Evolutionary conservation across 2,113 vertebrate genomes (phyloP), one percentile per base, ranked within the genome.

Genomic region (Labeo catla): DNA sequence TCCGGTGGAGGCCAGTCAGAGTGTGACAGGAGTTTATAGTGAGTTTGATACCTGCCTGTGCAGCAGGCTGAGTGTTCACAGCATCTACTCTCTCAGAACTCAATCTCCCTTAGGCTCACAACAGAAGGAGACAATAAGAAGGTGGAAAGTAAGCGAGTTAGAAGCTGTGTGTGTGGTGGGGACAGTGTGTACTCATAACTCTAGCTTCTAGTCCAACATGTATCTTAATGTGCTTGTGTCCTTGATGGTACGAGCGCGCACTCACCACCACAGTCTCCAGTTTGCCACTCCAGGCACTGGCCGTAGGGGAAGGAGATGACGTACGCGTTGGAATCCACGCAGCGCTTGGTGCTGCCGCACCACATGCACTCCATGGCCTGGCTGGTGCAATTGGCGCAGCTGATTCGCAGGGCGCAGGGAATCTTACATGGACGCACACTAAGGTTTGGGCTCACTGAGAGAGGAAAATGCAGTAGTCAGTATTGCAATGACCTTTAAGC

Each of bases 221-320:
- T 28, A 23, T 73, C 28, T 72, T 70, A 39, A 34, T 76, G 68
- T 65, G 49, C 23, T 10, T 57, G 45, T 70, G 63, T 70, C 10
- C 76, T 36, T 76, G 21, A 77, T 82, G 52, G 23, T 47, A 19
- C 9, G 21, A 36, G 61, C 19, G 11, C 54, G 28, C 15, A 95
- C 97, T 98, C 89, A 99, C 98, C 96, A 36, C 96, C 93, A 88
- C 98, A 99, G 1, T 97, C 97, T 66, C 95, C 95, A 4, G 98
- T 99, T 86, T 99, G 97, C 98, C 98, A 99, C 94, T 99, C 98
- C 84, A 99, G 96, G 84, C 98, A 99, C 91, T 99, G 98, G 59
- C 98, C 98, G 0, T 99, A 99, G 0, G 98, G 98, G 68, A 99
- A 99, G 28, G 97, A 99, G 93, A 99, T 97, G 76, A 98, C 97